phyloP scores from a whole-genome alignment of 2,888 invertebrate species.

The Zaprionus lineosus region DNA sequence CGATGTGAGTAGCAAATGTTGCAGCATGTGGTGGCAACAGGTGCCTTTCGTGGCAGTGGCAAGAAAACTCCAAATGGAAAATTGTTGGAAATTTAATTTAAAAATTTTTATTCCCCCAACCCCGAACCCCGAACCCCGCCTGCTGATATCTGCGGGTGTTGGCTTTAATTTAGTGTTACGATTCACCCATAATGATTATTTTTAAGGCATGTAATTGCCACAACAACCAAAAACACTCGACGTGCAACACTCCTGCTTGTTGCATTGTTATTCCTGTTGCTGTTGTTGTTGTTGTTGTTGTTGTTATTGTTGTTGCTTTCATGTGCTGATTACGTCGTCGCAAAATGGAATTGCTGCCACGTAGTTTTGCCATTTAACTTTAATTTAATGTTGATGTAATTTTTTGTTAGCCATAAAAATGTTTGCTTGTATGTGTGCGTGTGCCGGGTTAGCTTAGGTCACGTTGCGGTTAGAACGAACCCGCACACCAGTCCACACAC shows the following conservation, averaged over 20 bases:
- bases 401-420: conserved; percentile 70
- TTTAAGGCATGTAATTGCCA: conserved; percentile 70
- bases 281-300: conserved; percentile 14
- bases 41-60: too few relatives aligned
- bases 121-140: too few relatives aligned
- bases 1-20: conserved; percentile 87
- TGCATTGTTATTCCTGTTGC: conserved; percentile 18
- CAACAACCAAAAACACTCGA: conserved; percentile 3
- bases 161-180: conserved; percentile 65
- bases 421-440: conserved; percentile 25
- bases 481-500: too few relatives aligned
- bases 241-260: conserved; percentile 29
- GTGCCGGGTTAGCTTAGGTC: conserved; percentile 50
- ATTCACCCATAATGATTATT: conserved; percentile 74
- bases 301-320: conserved; percentile 31
- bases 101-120: conserved; percentile 76
- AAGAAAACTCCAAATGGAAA: conserved; percentile 13
- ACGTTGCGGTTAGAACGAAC: conserved; percentile 60
- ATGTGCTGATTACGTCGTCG: conserved; percentile 65
- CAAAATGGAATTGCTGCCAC: conserved; percentile 73
- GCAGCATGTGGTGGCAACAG: conserved; percentile 42
- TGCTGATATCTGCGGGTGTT: conserved; percentile 2
- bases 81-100: conserved; percentile 68
- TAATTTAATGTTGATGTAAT: conserved; percentile 77
- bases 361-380: conserved; percentile 78